Percentiles rank a stretch among this genome's conserved stretches.
Evolutionary conservation across 2,113 vertebrate genomes (phyloP).

Genomic region (Motacilla tschutschensis): DNA sequence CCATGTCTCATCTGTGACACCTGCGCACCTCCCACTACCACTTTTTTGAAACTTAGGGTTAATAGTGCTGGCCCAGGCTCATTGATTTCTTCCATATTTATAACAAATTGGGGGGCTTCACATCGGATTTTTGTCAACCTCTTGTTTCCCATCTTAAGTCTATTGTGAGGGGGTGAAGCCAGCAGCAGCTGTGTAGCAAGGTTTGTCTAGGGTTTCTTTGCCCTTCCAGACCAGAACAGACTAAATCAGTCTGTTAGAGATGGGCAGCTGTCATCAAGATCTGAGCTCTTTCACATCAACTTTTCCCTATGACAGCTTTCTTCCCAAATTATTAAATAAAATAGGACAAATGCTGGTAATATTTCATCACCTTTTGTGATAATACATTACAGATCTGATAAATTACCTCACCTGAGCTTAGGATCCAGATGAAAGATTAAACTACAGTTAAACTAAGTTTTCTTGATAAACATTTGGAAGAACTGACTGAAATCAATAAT

Average conservation of each 20-base stretch:
- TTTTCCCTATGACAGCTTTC: background rate
- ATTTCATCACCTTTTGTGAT: background rate
- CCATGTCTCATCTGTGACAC: fast-evolving
- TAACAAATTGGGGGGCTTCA: fast-evolving
- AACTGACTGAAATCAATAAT: background rate
- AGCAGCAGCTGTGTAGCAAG: background rate
- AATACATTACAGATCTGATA: background rate
- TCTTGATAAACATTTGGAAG: background rate
- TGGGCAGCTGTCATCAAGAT: background rate
- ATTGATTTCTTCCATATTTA: background rate
- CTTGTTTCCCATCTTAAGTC: background rate
- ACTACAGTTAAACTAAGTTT: background rate
- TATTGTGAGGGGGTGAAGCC: background rate
- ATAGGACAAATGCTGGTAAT: background rate
- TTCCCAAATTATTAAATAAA: background rate
- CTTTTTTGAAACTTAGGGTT: background rate
- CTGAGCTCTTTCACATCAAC: background rate
- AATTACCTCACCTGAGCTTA: background rate
- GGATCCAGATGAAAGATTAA: background rate
- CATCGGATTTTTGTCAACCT: fast-evolving
- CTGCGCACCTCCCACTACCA: background rate
- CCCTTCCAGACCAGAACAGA: background rate
- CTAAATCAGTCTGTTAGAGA: background rate
- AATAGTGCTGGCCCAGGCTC: background rate
- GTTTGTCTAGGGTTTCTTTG: background rate